Base-by-base conservation (phyloP, 2,113 vertebrate species). In the Delphinus delphis region DNA sequence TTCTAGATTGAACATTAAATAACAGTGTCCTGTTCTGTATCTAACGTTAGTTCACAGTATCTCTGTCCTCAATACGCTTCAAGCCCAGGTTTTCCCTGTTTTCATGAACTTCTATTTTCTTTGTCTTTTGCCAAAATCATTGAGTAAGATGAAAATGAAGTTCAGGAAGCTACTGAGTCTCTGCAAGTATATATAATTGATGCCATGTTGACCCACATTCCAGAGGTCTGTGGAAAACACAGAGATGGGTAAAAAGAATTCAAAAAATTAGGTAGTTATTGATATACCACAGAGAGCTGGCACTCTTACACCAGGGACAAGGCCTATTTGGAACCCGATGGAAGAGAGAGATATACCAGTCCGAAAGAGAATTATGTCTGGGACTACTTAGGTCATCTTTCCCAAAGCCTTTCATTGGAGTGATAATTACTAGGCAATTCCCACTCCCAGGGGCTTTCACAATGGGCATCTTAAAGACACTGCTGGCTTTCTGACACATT, bases 1-100 rank as follows among this genome's bases (percentile, higher is more conserved):
- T 80, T 97, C 41, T 95, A 55, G 20, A 21, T 47, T 26, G 38
- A 71, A 90, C 83, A 68, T 87, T 79, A 87, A 94, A 90, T 79
- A 89, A 70, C 8, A 36, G 26, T 26, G 58, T 67, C 33, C 31
- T 65, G 0, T 53, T 90, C 80, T 90, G 36, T 55, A 28, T 36
- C 67, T 84, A 74, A 58, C 53, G n/a, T 88, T 76, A 60, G 31
- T 90, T 65, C 47, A n/a, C 55, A 38, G 20, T 7, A 28, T 38
- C 20, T 73, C 62, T 92, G 38, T 33, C 71, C 58, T 82, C 20
- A 33, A 20, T 8, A 81, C 4, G 44, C 53, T 92, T 93, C 31
- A 91, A 80, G 8, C 12, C 33, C 18, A 80, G 4, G 38, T 74
- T 94, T 93, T 36, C 8, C 71, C 58, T 84, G 18, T 91, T 88